A percentile compares a stretch with the other conserved stretches of the same genome.
Evolutionary conservation across 2,797 vertebrate species (phyloP).

Genomic region (Alfaro cultratus): DNA sequence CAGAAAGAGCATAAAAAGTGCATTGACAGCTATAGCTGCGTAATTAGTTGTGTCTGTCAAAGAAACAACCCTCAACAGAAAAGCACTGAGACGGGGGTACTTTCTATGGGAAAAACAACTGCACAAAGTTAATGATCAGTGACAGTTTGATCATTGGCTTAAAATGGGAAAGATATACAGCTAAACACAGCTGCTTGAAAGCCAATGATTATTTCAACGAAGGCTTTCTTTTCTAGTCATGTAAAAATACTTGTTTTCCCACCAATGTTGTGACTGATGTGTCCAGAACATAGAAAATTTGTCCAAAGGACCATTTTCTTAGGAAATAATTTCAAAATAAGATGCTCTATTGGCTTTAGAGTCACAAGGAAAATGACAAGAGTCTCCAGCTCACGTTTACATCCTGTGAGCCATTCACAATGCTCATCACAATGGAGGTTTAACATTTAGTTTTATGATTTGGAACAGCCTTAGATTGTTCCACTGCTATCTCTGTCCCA

Average conservation of each 20-base stretch:
- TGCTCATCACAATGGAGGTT: constrained; percentile 48
- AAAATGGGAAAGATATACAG: not conserved
- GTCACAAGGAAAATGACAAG: constrained; percentile 52
- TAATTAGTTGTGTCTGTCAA: not conserved
- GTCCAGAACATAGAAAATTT: constrained; percentile 6
- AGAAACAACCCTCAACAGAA: not conserved
- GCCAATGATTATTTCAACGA: not conserved
- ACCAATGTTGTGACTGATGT: constrained; percentile 5
- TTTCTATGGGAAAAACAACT: not conserved
- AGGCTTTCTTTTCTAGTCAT: not conserved
- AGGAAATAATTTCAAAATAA: constrained; percentile 65
- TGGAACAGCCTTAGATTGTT: constrained; percentile 49
- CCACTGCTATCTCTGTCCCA: constrained; percentile 7
- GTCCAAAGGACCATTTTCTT: constrained; percentile 52
- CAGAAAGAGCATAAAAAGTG: not conserved
- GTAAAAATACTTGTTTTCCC: not conserved
- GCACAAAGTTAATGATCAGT: not conserved
- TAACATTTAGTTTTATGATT: constrained; percentile 70
- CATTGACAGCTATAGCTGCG: not conserved
- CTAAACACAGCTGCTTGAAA: not conserved
- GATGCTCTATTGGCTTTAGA: constrained; percentile 42
- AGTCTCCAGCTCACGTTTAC: constrained; percentile 34
- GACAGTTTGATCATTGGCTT: not conserved
- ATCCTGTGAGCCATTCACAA: constrained; percentile 51
- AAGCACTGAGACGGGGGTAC: not conserved